A percentile compares a stretch with the other conserved stretches of the same genome.
phyloP scores from a whole-genome alignment of 2,113 vertebrate species.

The Boleophthalmus pectinirostris region DNA sequence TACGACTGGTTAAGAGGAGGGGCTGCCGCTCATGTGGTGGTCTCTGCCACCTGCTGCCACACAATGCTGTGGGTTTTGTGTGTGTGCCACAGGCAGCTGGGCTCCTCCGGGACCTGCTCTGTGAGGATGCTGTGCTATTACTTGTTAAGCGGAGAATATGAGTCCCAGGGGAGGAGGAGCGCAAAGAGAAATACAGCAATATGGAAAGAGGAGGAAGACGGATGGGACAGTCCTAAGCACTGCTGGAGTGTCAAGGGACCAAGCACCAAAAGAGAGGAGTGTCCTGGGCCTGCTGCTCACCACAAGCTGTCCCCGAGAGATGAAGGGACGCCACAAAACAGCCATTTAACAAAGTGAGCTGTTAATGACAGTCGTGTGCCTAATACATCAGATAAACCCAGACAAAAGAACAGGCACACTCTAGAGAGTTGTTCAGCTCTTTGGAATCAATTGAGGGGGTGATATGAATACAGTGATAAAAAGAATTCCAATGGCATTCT shows the following conservation, averaged over 20 bases:
- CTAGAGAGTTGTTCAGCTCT: conserved; percentile 10
- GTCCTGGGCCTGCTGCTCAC: conserved; percentile 69
- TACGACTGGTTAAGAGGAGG: background rate
- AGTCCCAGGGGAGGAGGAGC: conserved; percentile 58
- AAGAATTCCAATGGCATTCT: background rate
- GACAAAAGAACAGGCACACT: conserved; percentile 27
- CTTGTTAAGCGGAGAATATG: conserved; percentile 73
- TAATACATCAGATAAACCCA: conserved; percentile 56
- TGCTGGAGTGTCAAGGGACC: conserved; percentile 60
- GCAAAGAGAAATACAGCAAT: conserved; percentile 31
- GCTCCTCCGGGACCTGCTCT: conserved; percentile 59
- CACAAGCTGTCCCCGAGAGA: conserved; percentile 61
- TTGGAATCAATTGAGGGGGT: background rate
- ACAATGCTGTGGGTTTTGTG: conserved; percentile 51
- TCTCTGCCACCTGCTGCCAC: conserved; percentile 80
- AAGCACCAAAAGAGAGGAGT: conserved; percentile 35
- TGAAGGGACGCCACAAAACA: conserved; percentile 56
- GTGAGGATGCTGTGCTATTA: conserved; percentile 70
- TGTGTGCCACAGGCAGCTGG: conserved; percentile 30
- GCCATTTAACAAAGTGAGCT: conserved; percentile 76
- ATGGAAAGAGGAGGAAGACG: conserved; percentile 49
- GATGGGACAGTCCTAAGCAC: conserved; percentile 44
- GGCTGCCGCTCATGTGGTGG: conserved; percentile 60
- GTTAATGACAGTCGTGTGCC: conserved; percentile 62
- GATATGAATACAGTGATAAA: background rate